Evolutionary conservation across 2,797 vertebrate species (phyloP), one percentile per base, ranked within the genome.

Genomic region (Smutsia gigantea): DNA sequence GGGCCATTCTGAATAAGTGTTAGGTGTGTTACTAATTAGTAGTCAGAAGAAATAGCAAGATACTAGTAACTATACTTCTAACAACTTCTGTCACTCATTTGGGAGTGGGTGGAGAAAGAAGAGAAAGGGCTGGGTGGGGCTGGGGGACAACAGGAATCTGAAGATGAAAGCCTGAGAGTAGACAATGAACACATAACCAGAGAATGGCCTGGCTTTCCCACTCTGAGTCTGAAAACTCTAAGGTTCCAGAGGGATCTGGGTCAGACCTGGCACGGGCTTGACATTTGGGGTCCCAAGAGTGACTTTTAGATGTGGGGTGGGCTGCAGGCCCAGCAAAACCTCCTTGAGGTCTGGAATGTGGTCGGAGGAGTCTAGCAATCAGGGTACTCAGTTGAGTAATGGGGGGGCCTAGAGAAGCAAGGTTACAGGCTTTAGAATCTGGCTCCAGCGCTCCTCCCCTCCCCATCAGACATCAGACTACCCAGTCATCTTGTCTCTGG

Each of bases 401-500:
- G 78, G 29, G 42, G 27, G 23, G 21, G 19, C 3, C 15, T 66
- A 34, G 57, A 83, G 61, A 84, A n/a, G 57, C 46, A 61, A 78
- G 77, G 31, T 27, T 68, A 34, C 3, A 61, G 51, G 29, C n/a
- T 64, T 78, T 46, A 49, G 64, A 63, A 81, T 39, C 39, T 90
- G 51, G 51, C 39, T 71, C 69, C 57, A 72, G 23, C 0, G 0
- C 55, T 23, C 79, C 57, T 90, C 0, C 1, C 63, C 84, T 69
- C 25, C 81, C 57, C 1, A 75, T 17, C 96, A 99, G 99, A 98
- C 96, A 0, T 99, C 99, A 0, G 99, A 99, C 79, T 99, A 99
- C 96, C 99, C 99, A 0, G 98, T 99, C 92, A 99, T 99, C 97
- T 97, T 99, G 97, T 99, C 99, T 23, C 98, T 99, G 85, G 99